phyloP scores from a whole-genome alignment of 2,113 vertebrate species.

The Pachycephala philippinensis region DNA sequence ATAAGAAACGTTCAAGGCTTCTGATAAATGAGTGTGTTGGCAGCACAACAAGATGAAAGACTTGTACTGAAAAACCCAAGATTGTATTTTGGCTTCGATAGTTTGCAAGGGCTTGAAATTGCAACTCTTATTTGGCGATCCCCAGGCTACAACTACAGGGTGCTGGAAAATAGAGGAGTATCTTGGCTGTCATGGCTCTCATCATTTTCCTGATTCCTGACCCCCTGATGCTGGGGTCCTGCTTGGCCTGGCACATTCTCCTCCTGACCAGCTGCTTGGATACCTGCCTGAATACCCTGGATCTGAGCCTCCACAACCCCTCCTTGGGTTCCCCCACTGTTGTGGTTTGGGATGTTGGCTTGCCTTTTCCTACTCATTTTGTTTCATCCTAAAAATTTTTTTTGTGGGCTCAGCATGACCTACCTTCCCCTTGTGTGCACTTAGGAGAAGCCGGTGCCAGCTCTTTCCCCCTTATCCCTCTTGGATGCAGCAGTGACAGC shows the following conservation, averaged over 20 bases:
- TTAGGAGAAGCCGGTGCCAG: fast-evolving
- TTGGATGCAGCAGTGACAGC: no score
- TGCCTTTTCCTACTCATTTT: background rate
- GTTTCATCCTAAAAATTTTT: background rate
- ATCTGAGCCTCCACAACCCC: background rate
- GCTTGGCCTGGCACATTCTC: no score
- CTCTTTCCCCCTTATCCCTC: background rate
- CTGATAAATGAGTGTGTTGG: background rate
- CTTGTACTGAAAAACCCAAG: background rate
- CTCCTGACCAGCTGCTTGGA: background rate
- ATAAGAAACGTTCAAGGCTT: background rate
- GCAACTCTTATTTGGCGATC: fast-evolving
- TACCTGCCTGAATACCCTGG: background rate
- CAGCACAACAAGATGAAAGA: background rate
- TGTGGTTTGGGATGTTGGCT: background rate
- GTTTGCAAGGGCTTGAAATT: background rate
- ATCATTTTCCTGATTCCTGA: background rate
- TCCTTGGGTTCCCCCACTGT: background rate
- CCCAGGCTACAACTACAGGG: background rate
- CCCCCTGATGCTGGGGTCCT: background rate
- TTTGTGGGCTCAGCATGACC: background rate
- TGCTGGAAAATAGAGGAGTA: background rate
- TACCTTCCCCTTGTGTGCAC: fast-evolving
- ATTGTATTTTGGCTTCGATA: fast-evolving
- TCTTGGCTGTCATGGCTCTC: background rate